Base-by-base conservation (phyloP, 2,797 vertebrate genomes). In the Ptychadena robeensis region DNA sequence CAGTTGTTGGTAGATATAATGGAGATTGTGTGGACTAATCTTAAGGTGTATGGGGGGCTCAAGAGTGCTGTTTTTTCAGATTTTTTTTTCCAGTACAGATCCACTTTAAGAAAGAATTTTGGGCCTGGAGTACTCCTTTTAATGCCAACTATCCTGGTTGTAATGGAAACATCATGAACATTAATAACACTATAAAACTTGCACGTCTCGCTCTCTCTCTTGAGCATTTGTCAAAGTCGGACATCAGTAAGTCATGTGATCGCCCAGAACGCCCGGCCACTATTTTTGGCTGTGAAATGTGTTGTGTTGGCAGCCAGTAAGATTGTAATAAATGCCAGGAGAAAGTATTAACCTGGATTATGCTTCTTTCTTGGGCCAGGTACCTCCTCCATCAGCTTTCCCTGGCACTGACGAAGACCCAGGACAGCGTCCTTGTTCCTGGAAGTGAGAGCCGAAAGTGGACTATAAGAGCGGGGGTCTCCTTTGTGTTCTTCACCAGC, bases 401-500 rank as follows among this genome's bases (percentile, higher is more conserved):
- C 12, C 53, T 88, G 75, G 95, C 94, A 0, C 88, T 92, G 72
- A 82, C 85, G 0, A 82, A 86, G 27, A 88, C 86, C 9, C 82
- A 85, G 15, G 92, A 93, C 82, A 90, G 92, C 6, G 93, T 99
- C 87, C 96, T 98, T 85, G 85, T 89, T 86, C 91, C 86, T 0
- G 92, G 92, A 10, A 90, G 88, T 4, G 85, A 94, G 70, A 87
- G 14, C 68, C 94, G 95, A 37, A 95, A 92, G 73, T 99, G 97
- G 96, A 93, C 74, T 70, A 91, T 98, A 57, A 93, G 85, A 79
- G 89, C 94, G 0, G 91, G 88, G 40, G 87, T 95, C 14, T 81
- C 85, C 7, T 99, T 99, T 89, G 65, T 97, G 79, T 96, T 99
- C 90, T 99, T 98, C 87, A 95, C 91, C 83, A 99, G 97, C 86